Conservation (phyloP, 2,113 vertebrate genomes). For the Megaptera novaeangliae region DNA sequence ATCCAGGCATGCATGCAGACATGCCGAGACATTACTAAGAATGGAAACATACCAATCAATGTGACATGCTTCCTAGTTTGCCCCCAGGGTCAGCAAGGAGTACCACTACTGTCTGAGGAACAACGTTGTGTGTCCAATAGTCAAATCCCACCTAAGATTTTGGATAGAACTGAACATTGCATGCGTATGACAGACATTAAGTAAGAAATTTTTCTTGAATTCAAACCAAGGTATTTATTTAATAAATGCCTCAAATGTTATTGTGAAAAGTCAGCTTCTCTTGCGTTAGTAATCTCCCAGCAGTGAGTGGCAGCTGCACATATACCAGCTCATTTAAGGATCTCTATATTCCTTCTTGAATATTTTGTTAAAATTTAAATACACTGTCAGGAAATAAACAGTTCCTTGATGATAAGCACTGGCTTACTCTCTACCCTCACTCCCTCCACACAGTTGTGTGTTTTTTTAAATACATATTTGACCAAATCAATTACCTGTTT, state of each 20-base stretch:
- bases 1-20: not conserved
- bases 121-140: not conserved
- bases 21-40: not conserved
- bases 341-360: not conserved
- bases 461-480: not conserved
- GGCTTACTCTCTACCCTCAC: not conserved
- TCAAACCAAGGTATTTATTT: not conserved
- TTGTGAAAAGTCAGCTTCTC: not conserved
- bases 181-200: not conserved
- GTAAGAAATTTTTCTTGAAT: not conserved
- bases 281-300: not conserved
- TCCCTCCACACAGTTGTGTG: not conserved
- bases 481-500: not conserved
- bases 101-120: too few relatives aligned
- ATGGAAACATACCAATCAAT: not conserved
- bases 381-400: not conserved
- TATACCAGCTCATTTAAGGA: not conserved
- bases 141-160: not conserved
- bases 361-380: not conserved
- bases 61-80: not conserved
- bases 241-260: not conserved
- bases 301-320: not conserved
- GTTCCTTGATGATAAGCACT: not conserved
- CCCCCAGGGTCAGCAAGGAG: not conserved
- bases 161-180: not conserved